These are phyloP conservation scores for Pelobates fuscus DNA, from an alignment of 2,113 vertebrate species.

Conservation along the genomic window DNA sequence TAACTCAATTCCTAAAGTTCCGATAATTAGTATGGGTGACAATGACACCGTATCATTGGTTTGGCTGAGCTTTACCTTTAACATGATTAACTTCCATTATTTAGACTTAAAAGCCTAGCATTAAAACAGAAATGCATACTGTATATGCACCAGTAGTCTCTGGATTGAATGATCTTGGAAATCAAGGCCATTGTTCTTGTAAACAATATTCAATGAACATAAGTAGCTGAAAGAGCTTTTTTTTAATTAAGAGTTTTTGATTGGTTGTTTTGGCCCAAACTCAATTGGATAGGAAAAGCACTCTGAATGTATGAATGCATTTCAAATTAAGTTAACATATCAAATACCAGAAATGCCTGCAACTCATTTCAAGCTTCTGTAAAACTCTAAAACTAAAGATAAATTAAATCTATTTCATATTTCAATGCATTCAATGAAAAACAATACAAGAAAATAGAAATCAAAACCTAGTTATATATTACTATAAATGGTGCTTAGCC, in stretches of 20 bases:
- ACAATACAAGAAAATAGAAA: conserved; percentile 25
- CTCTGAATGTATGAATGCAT: conserved; percentile 34
- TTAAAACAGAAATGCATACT: conserved; percentile 3
- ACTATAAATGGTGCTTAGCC: background rate
- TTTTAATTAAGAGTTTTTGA: conserved; percentile 47
- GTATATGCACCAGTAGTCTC: conserved; percentile 7
- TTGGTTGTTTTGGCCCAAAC: conserved; percentile 43
- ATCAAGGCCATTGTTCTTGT: conserved; percentile 47
- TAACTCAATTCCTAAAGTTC: too few species aligned
- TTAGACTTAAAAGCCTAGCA: conserved; percentile 8
- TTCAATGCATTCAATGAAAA: conserved; percentile 18
- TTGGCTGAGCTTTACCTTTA: background rate
- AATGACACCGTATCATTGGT: too few species aligned
- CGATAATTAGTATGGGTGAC: background rate
- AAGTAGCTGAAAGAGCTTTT: conserved; percentile 45
- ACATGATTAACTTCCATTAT: background rate
- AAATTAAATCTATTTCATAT: background rate
- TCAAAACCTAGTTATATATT: background rate
- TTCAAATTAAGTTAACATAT: conserved; percentile 49
- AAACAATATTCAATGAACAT: conserved; percentile 45
- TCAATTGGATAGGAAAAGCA: conserved; percentile 43
- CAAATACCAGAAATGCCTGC: conserved; percentile 33
- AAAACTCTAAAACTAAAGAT: conserved; percentile 44
- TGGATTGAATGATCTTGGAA: conserved; percentile 31
- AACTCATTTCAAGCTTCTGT: conserved; percentile 42